Evolutionary conservation across 2,888 invertebrate genomes (phyloP).

Genomic region (Schizaphis graminum): DNA sequence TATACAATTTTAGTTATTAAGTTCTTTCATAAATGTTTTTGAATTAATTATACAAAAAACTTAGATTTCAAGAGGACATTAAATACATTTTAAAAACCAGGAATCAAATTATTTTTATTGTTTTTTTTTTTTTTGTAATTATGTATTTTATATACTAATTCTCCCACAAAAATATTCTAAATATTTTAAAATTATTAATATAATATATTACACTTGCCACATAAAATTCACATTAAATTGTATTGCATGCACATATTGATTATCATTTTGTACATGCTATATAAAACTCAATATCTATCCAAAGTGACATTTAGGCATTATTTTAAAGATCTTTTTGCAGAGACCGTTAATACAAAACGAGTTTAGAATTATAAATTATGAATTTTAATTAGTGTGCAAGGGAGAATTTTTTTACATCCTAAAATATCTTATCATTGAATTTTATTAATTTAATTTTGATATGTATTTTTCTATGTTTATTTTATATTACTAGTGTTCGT

Average conservation of each 20-base stretch:
- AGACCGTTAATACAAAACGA: background rate
- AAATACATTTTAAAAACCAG: background rate
- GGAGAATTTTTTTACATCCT: background rate
- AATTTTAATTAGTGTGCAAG: conserved; percentile 16
- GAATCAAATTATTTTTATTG: background rate
- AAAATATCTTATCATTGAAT: background rate
- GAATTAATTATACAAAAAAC: background rate
- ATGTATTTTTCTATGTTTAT: background rate
- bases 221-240: background rate
- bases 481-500: background rate
- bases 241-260: background rate
- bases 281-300: background rate
- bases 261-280: background rate
- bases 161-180: background rate
- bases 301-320: background rate
- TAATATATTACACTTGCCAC: background rate
- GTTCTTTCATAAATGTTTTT: background rate
- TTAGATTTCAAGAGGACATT: background rate
- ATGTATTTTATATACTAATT: background rate
- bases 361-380: conserved; percentile 54
- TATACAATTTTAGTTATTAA: background rate
- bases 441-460: background rate
- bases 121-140: background rate
- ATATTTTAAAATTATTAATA: background rate
- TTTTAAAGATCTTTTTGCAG: background rate